Percentiles rank a stretch among this genome's conserved stretches.
Conservation (phyloP, 1,140 invertebrate species). For the Yoshiicerus persimilis region DNA sequence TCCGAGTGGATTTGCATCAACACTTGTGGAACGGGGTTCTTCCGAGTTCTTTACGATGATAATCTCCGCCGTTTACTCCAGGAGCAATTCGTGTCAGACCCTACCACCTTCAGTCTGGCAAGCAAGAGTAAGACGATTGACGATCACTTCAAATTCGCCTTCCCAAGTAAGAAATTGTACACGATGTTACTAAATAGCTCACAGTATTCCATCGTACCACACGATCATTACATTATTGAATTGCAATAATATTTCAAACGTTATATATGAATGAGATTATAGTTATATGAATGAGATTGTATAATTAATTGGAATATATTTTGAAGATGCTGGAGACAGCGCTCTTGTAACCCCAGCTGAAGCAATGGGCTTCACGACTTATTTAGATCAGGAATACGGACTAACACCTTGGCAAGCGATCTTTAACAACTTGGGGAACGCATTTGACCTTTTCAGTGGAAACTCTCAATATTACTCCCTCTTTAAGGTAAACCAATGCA, state of each 20-base stretch:
- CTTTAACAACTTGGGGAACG: background rate
- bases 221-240: too few species aligned
- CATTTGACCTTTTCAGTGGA: background rate
- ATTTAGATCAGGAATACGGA: background rate
- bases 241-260: too few species aligned
- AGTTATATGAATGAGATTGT: background rate
- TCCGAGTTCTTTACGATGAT: slow-evolving; percentile 27
- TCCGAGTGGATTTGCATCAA: background rate
- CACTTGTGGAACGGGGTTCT: slow-evolving; percentile 7
- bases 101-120: background rate
- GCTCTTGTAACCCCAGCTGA: background rate
- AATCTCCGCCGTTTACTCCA: background rate
- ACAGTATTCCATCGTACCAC: too few species aligned
- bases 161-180: background rate
- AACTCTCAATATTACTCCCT: background rate
- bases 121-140: background rate
- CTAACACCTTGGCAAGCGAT: background rate
- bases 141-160: slow-evolving; percentile 26
- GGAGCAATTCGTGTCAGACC: background rate
- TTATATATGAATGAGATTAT: background rate
- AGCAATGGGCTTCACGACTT: background rate
- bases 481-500: background rate
- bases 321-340: background rate
- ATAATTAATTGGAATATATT: background rate
- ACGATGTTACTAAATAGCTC: too few species aligned